A percentile compares a stretch with the other conserved stretches of the same genome.
phyloP scores from a whole-genome alignment of 2,113 vertebrate genomes.

The Oceanites oceanicus region DNA sequence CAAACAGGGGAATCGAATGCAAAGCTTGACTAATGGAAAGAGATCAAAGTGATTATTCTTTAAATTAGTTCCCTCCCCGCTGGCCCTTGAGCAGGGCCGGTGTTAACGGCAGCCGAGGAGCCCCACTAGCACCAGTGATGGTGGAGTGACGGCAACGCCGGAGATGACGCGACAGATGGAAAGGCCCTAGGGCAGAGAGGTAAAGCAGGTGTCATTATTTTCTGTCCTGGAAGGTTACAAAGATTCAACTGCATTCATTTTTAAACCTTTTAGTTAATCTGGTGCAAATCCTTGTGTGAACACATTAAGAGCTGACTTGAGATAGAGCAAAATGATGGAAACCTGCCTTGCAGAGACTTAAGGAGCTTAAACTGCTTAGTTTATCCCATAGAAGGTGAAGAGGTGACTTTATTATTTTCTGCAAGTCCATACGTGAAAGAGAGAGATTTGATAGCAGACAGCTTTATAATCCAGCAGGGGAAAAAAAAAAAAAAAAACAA shows the following conservation, averaged over 20 bases:
- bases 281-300: slow-evolving; percentile 47
- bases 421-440: neutral
- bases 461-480: slow-evolving; percentile 21
- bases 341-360: slow-evolving; percentile 34
- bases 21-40: slow-evolving; percentile 53
- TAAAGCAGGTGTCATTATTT: slow-evolving; percentile 26
- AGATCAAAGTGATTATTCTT: slow-evolving; percentile 45
- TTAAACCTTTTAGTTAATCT: slow-evolving; percentile 55
- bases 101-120: neutral
- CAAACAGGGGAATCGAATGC: slow-evolving; percentile 34
- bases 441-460: slow-evolving; percentile 7
- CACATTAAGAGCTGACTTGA: slow-evolving; percentile 14
- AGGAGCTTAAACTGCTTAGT: slow-evolving; percentile 34
- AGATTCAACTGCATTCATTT: slow-evolving; percentile 18
- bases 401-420: slow-evolving; percentile 40
- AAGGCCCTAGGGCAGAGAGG: neutral
- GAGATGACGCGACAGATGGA: neutral
- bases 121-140: neutral
- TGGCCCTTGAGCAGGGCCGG: neutral
- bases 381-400: slow-evolving; percentile 16
- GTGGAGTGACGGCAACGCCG: neutral
- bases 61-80: slow-evolving; percentile 9
- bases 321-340: slow-evolving; percentile 50
- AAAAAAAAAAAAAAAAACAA: neutral
- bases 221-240: slow-evolving; percentile 7